A percentile compares a stretch with the other conserved stretches of the same genome.
These are phyloP conservation scores for Clinocottus analis DNA, from an alignment of 2,113 vertebrate genomes.

Conservation along the genomic window DNA sequence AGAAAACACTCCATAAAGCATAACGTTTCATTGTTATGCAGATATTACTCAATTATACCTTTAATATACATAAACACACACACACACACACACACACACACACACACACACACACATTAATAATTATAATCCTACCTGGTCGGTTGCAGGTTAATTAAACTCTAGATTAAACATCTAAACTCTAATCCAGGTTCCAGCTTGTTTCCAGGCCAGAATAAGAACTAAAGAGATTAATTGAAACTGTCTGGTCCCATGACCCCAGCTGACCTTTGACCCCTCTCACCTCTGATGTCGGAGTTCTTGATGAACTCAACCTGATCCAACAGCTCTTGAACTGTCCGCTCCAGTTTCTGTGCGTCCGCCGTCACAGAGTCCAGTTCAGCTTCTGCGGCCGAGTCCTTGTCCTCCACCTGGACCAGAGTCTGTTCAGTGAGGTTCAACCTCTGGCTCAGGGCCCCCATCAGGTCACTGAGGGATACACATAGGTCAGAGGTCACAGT, in stretches of 20 bases:
- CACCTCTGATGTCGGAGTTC: constrained; percentile 95
- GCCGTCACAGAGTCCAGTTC: constrained; percentile 83
- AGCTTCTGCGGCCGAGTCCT: constrained; percentile 79
- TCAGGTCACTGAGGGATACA: constrained; percentile 86
- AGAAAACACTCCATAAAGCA: too few species aligned
- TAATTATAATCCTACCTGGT: too few species aligned
- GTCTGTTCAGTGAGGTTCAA: constrained; percentile 86
- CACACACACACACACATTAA: too few species aligned
- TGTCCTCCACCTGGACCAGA: constrained; percentile 79
- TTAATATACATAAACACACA: too few species aligned
- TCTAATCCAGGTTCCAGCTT: neutral
- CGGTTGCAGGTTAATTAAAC: too few species aligned
- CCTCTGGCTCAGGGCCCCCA: constrained; percentile 85
- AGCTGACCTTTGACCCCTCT: constrained; percentile 34
- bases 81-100: too few species aligned
- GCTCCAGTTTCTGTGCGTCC: constrained; percentile 88
- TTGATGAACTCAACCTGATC: constrained; percentile 95
- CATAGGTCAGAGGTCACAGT: neutral
- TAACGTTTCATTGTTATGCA: too few species aligned
- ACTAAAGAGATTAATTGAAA: too few species aligned
- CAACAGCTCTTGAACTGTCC: constrained; percentile 87
- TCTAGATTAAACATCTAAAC: too few species aligned
- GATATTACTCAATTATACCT: too few species aligned
- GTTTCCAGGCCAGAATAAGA: neutral
- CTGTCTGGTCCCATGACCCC: neutral